Base-by-base conservation (phyloP, 2,797 vertebrate species). In the Hafferia zeledoni region DNA sequence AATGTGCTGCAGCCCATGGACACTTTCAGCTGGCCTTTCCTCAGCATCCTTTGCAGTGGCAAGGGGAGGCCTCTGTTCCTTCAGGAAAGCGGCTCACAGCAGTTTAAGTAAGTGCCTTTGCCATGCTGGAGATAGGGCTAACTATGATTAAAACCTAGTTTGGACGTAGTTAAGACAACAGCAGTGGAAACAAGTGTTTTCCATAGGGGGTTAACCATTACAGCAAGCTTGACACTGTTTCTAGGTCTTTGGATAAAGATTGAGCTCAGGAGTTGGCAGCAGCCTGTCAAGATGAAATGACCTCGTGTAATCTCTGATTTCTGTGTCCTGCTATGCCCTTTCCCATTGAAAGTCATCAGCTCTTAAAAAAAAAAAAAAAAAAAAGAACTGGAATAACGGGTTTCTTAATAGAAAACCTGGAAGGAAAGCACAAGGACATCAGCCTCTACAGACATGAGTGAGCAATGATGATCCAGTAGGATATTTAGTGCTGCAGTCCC, bases 311-410 rank as follows among this genome's bases (percentile, higher is more conserved):
- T 85, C 84, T 92, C 68, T 31, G 33, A 56, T 89, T 93, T 87
- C 68, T 92, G 52, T 85, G 81, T 89, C 78, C 91, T 93, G 61
- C 33, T 71, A 64, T 90, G 78, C 53, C 92, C 86, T 95, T 92
- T 87, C 47, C 69, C 28, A 18, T 5, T 46, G 41, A 59, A 82
- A 89, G 47, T 30, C 61, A 68, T 46, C 76, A 50, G 17, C 10
- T 70, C 10, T 31, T 56, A 0, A 39, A 69, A 79, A 60, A 55
- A 46, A 39, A 69, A 79, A 60, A 55, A 46, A 5, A 30, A 46
- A 39, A 28, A 15, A n/a, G n/a, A 37, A 3, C 4, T 0, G 1
- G 6, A 69, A 6, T 30, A 44, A 61, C n/a, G 1, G 28, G 2
- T 44, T 90, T 75, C 31, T 35, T 64, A 39, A 39, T 12, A 31